Percentiles rank a stretch among this genome's conserved stretches.
phyloP scores from a whole-genome alignment of 2,113 vertebrate genomes.

The Coptodon rendalli region DNA sequence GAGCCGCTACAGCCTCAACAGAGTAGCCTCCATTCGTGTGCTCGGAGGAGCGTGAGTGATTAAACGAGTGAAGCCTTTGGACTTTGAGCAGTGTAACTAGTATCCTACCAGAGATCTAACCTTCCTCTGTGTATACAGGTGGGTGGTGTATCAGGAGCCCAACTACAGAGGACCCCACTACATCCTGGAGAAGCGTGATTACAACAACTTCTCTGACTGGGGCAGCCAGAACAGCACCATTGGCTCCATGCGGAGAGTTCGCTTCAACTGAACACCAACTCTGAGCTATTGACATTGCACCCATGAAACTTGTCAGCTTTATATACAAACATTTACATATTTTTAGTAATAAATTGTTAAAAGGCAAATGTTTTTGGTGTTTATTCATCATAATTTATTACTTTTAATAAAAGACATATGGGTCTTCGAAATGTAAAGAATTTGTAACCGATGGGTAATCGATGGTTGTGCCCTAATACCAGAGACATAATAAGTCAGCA shows the following conservation, averaged over 20 bases:
- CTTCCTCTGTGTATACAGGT: conserved; percentile 39
- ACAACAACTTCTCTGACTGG: conserved; percentile 74
- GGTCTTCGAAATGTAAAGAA: background rate
- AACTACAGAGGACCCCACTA: conserved; percentile 75
- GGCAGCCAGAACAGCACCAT: conserved; percentile 69
- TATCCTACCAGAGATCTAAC: background rate
- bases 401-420: background rate
- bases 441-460: background rate
- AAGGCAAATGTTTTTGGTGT: background rate
- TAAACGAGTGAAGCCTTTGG: background rate
- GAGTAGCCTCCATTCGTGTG: conserved; percentile 65
- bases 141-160: conserved; percentile 74
- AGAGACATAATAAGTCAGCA: background rate
- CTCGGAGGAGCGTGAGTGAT: conserved; percentile 63
- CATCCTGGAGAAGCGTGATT: conserved; percentile 71
- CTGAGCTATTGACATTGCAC: background rate
- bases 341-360: conserved; percentile 67
- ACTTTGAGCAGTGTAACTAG: background rate
- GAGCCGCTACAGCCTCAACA: conserved; percentile 66
- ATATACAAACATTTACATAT: background rate
- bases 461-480: background rate
- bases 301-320: conserved; percentile 31
- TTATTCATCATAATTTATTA: background rate
- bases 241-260: conserved; percentile 70
- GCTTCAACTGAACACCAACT: conserved; percentile 56